Evolutionary conservation across 2,888 invertebrate species (phyloP), one percentile per base, ranked within the genome.

Genomic region (Silvanus unidentatus): DNA sequence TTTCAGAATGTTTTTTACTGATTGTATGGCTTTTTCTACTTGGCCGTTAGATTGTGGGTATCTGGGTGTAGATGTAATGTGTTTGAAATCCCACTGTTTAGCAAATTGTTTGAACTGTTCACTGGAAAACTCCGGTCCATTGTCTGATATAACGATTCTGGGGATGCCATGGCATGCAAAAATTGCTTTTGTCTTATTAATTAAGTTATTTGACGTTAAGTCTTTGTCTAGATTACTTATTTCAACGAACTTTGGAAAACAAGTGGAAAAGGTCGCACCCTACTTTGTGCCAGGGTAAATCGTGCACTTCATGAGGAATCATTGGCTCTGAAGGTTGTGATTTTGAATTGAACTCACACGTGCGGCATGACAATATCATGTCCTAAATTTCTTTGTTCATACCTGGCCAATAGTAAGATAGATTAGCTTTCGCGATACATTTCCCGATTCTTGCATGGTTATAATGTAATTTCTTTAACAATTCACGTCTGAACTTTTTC

Each of bases 1-100:
- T 27, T 28, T 46, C 12, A 51, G 36, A 35, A 54, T 39, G 39
- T 44, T 50, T 49, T 58, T 57, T 35, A 46, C 54, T 37, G 42
- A 52, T 40, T 49, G 55, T 39, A 49, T 53, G 27, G 50, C 43
- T 40, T 58, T 47, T 40, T 48, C 43, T 1, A 43, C 43, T 34
- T 37, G 34, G 15, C 43, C 48, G 35, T 48, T 48, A 8, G 45
- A 43, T 41, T 48, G 45, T 15, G 48, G 42, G 27, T 45, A 43
- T 12, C 34, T 14, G 6, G 43, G 45, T 28, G 45, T 36, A 2
- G 43, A 40, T 2, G 16, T 43, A 12, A 45, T 16, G 40, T 48
- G 48, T 34, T 48, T 11, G 38, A 43, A 48, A 13, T 45, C 45
- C 39, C 40, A 45, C 11, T 48, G 9, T 45, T 42, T 45, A 14